These are phyloP conservation scores for Melanocharis versteri DNA, from an alignment of 2,113 vertebrate genomes.

Conservation along the genomic window DNA sequence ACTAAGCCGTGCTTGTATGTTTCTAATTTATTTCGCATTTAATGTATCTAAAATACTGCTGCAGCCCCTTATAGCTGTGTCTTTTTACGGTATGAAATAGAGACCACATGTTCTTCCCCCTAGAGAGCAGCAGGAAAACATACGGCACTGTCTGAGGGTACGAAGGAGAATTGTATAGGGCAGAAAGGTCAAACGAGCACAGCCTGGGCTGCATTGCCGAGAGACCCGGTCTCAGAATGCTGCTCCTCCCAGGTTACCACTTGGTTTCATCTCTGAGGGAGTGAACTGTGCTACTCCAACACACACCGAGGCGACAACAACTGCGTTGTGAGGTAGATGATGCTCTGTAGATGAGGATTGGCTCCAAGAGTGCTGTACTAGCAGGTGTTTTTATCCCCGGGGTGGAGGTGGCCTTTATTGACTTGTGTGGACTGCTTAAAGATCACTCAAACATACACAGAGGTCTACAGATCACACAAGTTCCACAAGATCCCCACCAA, in stretches of 20 bases:
- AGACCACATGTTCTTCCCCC: not conserved
- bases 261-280: not conserved
- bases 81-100: not conserved
- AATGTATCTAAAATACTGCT: not conserved
- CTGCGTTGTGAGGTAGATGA: not conserved
- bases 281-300: not conserved
- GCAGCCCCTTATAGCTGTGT: fast-evolving
- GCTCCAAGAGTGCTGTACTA: fast-evolving
- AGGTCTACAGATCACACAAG: not conserved
- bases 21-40: not conserved
- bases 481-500: not conserved
- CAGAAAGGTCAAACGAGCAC: not conserved
- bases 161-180: not conserved
- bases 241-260: not conserved
- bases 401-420: not conserved
- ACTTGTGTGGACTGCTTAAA: not conserved
- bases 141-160: not conserved
- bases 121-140: not conserved
- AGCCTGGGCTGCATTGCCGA: not conserved
- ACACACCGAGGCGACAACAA: not conserved
- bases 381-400: not conserved
- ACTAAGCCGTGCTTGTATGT: fast-evolving
- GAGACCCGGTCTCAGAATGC: not conserved
- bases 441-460: not conserved
- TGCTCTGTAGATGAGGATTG: not conserved